These are phyloP conservation scores for Temnothorax rugatulus DNA, from an alignment of 2,888 invertebrate genomes.

Conservation along the genomic window DNA sequence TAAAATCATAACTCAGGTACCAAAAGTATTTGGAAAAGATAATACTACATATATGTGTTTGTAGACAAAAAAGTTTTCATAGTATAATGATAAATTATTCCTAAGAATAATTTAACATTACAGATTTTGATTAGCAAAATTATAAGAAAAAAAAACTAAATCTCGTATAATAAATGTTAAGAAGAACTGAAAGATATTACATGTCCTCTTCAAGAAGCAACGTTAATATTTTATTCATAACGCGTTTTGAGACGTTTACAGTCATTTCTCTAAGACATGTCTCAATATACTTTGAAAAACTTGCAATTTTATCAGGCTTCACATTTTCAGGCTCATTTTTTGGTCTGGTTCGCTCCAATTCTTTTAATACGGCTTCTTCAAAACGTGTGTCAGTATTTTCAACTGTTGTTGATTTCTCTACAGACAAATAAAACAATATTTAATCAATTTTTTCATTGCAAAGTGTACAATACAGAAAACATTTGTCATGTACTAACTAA, in stretches of 20 bases:
- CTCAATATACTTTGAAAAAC: neutral
- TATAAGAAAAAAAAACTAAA: too few species aligned
- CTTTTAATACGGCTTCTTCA: neutral
- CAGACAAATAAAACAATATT: neutral
- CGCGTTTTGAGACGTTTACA: neutral
- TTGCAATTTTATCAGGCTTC: constrained; percentile 24
- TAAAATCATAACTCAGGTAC: too few species aligned
- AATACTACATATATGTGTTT: too few species aligned
- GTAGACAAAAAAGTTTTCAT: too few species aligned
- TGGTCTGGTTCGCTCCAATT: neutral
- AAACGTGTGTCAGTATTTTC: neutral
- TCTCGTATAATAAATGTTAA: too few species aligned
- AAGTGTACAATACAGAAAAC: neutral
- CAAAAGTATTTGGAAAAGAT: too few species aligned
- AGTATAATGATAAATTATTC: too few species aligned
- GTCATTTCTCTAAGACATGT: neutral
- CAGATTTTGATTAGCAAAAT: too few species aligned
- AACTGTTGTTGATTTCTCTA: neutral
- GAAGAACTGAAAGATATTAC: too few species aligned
- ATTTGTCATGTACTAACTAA: too few species aligned
- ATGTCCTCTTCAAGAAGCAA: neutral
- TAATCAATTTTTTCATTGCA: neutral
- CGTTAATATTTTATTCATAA: neutral
- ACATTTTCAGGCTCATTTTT: neutral
- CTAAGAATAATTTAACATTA: too few species aligned